Conservation (phyloP, 1,140 invertebrate species). For the Akabosia matsudoensis region DNA sequence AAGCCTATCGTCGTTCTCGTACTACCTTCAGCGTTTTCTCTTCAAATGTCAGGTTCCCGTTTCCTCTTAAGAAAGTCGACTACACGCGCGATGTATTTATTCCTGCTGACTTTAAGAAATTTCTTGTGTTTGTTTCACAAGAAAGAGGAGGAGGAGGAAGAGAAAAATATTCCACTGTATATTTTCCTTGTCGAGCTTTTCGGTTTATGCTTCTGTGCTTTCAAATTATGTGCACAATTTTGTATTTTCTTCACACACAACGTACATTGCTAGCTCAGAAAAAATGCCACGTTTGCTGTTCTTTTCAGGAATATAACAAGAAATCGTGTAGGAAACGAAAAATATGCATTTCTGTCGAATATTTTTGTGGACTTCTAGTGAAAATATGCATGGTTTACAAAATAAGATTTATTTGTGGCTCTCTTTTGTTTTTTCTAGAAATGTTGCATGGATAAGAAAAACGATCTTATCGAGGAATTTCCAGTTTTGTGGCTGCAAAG, state of each 20-base stretch:
- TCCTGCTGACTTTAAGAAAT: background rate
- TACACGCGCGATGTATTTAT: no score
- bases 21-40: conserved; percentile 2
- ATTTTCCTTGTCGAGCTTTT: background rate
- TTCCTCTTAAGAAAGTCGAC: background rate
- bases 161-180: background rate
- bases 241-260: background rate
- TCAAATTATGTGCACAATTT: background rate
- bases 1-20: background rate
- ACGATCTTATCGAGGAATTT: background rate
- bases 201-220: conserved; percentile 18
- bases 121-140: background rate
- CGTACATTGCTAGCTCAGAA: background rate
- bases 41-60: background rate
- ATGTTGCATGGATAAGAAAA: background rate
- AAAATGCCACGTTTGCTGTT: no score
- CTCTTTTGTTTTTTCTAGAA: background rate
- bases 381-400: no score
- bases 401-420: no score
- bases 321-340: no score
- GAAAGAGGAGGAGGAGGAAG: background rate
- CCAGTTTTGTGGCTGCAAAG: background rate
- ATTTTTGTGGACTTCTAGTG: no score
- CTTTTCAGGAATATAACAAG: no score
- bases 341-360: no score